These are phyloP conservation scores for Cepaea nemoralis DNA, from an alignment of 1,140 invertebrate species.

Conservation along the genomic window DNA sequence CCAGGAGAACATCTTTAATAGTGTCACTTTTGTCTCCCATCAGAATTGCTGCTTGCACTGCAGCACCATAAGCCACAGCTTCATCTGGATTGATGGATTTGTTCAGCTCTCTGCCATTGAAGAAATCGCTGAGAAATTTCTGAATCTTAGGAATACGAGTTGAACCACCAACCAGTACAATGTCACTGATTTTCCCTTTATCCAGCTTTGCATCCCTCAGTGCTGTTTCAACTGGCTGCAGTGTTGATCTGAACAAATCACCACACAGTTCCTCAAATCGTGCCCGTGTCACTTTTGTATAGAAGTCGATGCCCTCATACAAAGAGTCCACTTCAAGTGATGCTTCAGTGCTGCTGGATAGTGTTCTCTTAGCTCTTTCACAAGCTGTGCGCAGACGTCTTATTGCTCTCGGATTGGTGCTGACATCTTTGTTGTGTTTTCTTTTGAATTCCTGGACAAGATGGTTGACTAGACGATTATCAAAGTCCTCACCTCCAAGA, in stretches of 20 bases:
- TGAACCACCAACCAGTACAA: conserved; percentile 77
- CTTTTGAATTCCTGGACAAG: conserved; percentile 96
- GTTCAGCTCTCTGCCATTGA: conserved; percentile 51
- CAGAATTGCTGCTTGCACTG: conserved; percentile 74
- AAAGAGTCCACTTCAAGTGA: conserved; percentile 58
- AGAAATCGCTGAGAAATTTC: conserved; percentile 74
- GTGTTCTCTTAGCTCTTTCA: conserved; percentile 91
- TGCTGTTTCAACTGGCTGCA: conserved; percentile 91
- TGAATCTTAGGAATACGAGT: conserved; percentile 66
- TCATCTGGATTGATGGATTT: conserved; percentile 52
- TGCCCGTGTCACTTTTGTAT: conserved; percentile 69
- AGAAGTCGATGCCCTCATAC: conserved; percentile 59
- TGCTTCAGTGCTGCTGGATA: conserved; percentile 59
- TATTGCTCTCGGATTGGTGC: conserved; percentile 87
- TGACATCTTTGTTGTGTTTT: conserved; percentile 94
- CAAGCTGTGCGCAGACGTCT: conserved; percentile 91
- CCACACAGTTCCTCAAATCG: conserved; percentile 79
- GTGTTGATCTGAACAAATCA: conserved; percentile 87
- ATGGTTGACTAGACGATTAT: conserved; percentile 94
- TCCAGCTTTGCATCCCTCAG: conserved; percentile 68
- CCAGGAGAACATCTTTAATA: conserved; percentile 67
- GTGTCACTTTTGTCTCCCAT: conserved; percentile 58
- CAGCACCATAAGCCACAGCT: conserved; percentile 76
- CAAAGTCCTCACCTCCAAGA: conserved; percentile 96
- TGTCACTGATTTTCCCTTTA: conserved; percentile 74